phyloP scores from a whole-genome alignment of 2,797 vertebrate species.

The Urophycis tenuis region DNA sequence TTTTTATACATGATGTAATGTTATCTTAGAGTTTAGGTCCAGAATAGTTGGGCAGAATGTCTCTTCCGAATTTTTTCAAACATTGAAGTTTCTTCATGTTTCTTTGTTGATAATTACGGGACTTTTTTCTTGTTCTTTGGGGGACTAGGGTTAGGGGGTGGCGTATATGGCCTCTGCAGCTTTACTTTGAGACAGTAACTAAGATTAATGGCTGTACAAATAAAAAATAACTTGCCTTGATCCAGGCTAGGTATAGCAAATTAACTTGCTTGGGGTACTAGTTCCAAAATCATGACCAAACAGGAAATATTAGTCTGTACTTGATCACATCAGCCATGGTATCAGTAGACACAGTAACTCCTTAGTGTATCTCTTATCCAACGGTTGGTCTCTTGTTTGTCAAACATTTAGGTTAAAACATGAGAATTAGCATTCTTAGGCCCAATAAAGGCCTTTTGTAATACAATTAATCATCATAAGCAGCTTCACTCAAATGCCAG shows the following conservation, averaged over 20 bases:
- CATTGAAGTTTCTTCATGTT: no score
- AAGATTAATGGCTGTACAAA: no score
- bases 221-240: no score
- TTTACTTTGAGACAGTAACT: no score
- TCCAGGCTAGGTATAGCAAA: background rate
- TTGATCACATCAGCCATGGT: conserved; percentile 20
- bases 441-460: background rate
- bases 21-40: background rate
- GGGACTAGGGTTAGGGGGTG: no score
- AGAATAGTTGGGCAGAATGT: background rate
- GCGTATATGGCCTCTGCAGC: no score
- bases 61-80: no score
- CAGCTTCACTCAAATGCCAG: background rate
- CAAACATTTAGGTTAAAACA: background rate
- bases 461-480: background rate
- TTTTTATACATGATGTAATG: background rate
- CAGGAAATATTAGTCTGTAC: background rate
- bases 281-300: background rate
- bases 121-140: no score
- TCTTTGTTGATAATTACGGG: no score
- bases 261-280: background rate
- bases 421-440: background rate
- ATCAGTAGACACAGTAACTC: conserved; percentile 12
- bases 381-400: background rate
- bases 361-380: background rate